A percentile compares a stretch with the other conserved stretches of the same genome.
Conservation (phyloP, 2,888 invertebrate species). For the Tenodera sinensis region DNA sequence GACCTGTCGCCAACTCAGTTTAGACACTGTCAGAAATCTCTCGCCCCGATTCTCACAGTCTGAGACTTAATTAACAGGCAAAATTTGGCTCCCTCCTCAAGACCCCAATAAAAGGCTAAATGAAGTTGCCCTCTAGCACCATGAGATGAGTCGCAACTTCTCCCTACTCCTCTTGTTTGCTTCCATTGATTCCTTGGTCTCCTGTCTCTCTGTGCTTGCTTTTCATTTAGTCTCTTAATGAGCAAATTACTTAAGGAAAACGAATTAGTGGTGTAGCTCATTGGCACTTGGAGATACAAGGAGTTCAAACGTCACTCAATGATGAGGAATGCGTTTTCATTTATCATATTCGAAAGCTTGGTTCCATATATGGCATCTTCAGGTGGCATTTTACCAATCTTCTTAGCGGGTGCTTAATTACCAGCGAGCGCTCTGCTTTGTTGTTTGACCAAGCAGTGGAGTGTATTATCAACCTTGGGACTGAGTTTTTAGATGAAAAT, state of each 20-base stretch:
- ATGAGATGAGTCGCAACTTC: neutral
- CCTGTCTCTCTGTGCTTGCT: neutral
- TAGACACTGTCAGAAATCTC: neutral
- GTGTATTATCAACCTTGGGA: no score
- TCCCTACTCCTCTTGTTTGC: neutral
- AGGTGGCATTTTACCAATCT: no score
- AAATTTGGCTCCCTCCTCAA: neutral
- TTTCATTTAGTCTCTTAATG: neutral
- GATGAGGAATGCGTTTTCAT: no score
- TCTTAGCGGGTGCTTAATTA: no score
- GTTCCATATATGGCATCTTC: no score
- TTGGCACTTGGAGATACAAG: neutral
- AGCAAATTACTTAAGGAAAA: neutral
- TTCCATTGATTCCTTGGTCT: neutral
- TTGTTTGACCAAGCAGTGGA: no score
- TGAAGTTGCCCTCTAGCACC: neutral
- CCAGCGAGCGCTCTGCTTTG: no score
- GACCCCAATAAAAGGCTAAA: neutral
- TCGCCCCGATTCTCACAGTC: neutral
- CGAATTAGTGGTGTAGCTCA: neutral
- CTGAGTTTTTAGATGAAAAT: no score
- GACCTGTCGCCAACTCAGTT: neutral
- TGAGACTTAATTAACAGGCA: neutral
- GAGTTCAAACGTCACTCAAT: no score
- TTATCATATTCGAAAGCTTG: no score